phyloP scores from a whole-genome alignment of 1,140 invertebrate genomes.

The Venturia canescens region DNA sequence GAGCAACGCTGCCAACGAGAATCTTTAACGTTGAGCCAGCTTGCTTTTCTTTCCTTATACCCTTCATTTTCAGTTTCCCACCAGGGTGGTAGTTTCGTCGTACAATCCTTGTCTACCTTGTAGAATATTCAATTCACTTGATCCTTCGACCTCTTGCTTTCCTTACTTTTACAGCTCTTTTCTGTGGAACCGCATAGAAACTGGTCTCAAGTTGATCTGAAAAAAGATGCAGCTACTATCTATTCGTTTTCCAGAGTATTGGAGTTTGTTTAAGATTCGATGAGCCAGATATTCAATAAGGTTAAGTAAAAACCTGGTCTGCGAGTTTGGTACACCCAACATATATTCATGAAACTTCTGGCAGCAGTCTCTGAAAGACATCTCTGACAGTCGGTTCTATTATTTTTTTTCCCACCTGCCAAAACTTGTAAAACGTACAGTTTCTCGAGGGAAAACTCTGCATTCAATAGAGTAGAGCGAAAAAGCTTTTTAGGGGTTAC shows the following conservation, averaged over 20 bases:
- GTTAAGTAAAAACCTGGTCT: neutral
- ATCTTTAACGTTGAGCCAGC: constrained; percentile 51
- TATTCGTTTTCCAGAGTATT: neutral
- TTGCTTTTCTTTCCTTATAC: constrained; percentile 49
- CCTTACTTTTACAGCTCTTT: neutral
- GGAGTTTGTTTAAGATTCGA: neutral
- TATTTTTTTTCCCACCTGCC: neutral
- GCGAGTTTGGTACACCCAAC: neutral
- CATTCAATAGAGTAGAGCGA: constrained; percentile 6
- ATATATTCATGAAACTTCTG: neutral
- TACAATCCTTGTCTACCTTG: constrained; percentile 17
- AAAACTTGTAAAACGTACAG: neutral
- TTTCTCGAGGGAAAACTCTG: neutral
- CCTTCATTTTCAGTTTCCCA: constrained; percentile 30
- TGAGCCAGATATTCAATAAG: neutral
- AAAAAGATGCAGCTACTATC: neutral
- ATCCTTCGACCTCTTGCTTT: neutral
- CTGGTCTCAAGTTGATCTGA: constrained; percentile 2
- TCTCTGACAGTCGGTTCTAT: neutral
- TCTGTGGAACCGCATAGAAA: constrained; percentile 12
- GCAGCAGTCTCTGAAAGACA: neutral
- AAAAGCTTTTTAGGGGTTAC: constrained; percentile 22
- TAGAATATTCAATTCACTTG: constrained; percentile 24
- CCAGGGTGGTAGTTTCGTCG: too few relatives aligned
- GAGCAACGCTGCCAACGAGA: constrained; percentile 43